phyloP scores from a whole-genome alignment of 1,140 invertebrate species.

The Diachasma alloeum region DNA sequence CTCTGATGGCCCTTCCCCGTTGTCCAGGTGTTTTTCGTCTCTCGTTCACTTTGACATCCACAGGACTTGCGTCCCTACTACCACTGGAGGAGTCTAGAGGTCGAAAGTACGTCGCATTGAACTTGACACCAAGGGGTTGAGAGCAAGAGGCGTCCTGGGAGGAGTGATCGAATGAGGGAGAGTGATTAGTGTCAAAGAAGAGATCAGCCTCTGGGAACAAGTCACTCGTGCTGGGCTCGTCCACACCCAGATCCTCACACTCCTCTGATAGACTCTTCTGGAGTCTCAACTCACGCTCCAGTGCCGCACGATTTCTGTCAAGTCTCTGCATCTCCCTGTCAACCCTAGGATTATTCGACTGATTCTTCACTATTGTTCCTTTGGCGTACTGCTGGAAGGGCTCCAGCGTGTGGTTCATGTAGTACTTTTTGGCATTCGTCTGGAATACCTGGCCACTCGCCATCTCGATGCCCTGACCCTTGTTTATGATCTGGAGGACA shows the following conservation, averaged over 20 bases:
- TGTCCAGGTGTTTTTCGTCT: conserved; percentile 51
- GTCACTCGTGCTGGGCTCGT: conserved; percentile 79
- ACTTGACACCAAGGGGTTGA: conserved; percentile 52
- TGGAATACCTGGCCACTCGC: conserved; percentile 54
- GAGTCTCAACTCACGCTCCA: conserved; percentile 68
- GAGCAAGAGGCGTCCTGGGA: conserved; percentile 61
- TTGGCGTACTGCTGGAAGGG: conserved; percentile 55
- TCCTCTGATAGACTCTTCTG: conserved; percentile 80
- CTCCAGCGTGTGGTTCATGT: conserved; percentile 59
- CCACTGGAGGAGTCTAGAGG: conserved; percentile 58
- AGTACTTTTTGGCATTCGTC: conserved; percentile 56
- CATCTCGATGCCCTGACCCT: conserved; percentile 58
- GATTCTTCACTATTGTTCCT: conserved; percentile 31
- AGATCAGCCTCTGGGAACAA: conserved; percentile 79
- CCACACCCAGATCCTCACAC: conserved; percentile 79
- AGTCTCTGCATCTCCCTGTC: conserved; percentile 54
- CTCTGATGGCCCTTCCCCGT: conserved; percentile 46
- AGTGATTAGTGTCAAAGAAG: conserved; percentile 70
- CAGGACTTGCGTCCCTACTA: conserved; percentile 57
- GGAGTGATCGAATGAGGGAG: conserved; percentile 60
- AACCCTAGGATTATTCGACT: conserved; percentile 41
- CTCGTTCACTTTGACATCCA: conserved; percentile 46
- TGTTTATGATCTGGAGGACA: conserved; percentile 60
- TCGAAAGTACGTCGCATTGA: conserved; percentile 51
- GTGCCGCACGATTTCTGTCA: conserved; percentile 63